Base-by-base conservation (phyloP, 2,888 invertebrate species). In the Daptonema setosum region DNA sequence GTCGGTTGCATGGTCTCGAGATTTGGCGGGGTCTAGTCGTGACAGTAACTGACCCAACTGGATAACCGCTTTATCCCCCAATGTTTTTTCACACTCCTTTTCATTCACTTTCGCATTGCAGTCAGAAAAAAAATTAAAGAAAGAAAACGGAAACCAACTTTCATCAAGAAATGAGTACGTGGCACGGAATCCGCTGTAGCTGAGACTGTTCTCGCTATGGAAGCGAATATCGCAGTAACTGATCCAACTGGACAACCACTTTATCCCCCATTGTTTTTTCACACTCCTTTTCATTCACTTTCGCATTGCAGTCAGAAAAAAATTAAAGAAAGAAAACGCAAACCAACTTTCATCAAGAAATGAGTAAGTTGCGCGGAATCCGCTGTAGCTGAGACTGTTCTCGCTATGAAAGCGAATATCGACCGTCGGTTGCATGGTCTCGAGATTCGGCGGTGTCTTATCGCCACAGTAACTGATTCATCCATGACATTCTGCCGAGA, bases 311-410 rank as follows among this genome's bases (percentile, higher is more conserved):
- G n/a, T n/a, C n/a, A n/a, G n/a, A n/a, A n/a, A n/a, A n/a, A n/a
- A n/a, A n/a, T n/a, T n/a, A n/a, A n/a, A n/a, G n/a, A n/a, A n/a
- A n/a, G n/a, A n/a, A n/a, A n/a, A n/a, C n/a, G n/a, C n/a, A n/a
- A n/a, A n/a, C n/a, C n/a, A n/a, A 65, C 67, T 63, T 62, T 68
- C 68, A 11, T 63, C 62, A 17, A 66, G 58, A 48, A 68, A 67
- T 24, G 62, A 54, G 54, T 63, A 64, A 29, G 60, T 60, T 28
- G 64, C 63, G 29, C 57, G 24, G 55, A 65, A 66, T 26, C 63
- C 63, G 3, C n/a, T 20, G 29, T 3, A 28, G 20, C 2, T 8
- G 2, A 8, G 2, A 3, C 5, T 3, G 11, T 8, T 28, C n/a
- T 29, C 26, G 29, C 56, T 56, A 1, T 60, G 62, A 54, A 65